These are phyloP conservation scores for Sylvia atricapilla DNA, from an alignment of 2,113 vertebrate species.

Conservation along the genomic window DNA sequence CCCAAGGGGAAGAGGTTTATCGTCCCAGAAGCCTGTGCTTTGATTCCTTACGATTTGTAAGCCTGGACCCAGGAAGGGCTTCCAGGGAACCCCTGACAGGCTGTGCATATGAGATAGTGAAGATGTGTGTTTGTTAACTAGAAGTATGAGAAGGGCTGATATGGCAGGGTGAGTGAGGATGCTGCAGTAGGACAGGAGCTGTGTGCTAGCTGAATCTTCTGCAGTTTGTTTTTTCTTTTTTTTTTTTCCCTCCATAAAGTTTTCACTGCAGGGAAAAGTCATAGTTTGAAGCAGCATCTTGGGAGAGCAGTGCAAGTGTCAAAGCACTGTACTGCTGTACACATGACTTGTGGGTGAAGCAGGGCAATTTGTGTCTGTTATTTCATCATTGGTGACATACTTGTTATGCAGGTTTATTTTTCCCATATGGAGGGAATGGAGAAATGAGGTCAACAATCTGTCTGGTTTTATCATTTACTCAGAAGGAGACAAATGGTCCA, in stretches of 20 bases:
- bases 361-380: neutral
- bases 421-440: neutral
- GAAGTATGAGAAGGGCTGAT: neutral
- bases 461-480: neutral
- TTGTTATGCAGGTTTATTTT: neutral
- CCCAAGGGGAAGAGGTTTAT: neutral
- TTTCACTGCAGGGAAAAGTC: neutral
- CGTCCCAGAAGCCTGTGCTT: neutral
- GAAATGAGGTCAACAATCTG: constrained; percentile 31
- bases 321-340: neutral
- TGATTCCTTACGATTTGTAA: neutral
- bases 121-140: neutral
- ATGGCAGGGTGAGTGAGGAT: neutral
- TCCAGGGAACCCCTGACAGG: neutral
- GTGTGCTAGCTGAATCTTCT: neutral
- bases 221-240: neutral
- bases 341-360: neutral
- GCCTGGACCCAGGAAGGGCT: neutral
- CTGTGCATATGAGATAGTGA: neutral
- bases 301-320: neutral
- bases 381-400: neutral
- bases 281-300: neutral
- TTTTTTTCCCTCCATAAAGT: neutral
- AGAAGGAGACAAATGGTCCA: neutral
- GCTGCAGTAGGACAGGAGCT: neutral